phyloP scores from a whole-genome alignment of 2,113 vertebrate species.

The Gadus macrocephalus region DNA sequence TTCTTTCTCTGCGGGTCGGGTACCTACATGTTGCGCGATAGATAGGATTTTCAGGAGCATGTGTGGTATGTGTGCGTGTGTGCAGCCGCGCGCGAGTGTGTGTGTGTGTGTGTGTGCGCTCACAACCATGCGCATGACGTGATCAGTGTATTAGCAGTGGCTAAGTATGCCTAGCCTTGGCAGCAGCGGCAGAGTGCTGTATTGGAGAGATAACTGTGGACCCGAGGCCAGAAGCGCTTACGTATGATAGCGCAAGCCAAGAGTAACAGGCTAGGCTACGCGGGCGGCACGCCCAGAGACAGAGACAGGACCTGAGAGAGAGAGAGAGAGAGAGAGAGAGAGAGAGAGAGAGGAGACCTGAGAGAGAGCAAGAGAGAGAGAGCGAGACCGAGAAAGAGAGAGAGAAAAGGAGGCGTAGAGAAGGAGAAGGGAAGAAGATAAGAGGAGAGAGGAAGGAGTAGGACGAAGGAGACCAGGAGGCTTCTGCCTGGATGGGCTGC shows the following conservation, averaged over 20 bases:
- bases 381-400: slow-evolving; percentile 9
- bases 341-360: background rate
- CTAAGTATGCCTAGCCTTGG: slow-evolving; percentile 26
- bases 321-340: background rate
- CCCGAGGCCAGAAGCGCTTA: slow-evolving; percentile 42
- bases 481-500: background rate
- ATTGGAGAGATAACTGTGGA: slow-evolving; percentile 43
- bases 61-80: background rate
- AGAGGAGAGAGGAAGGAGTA: slow-evolving; percentile 1
- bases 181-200: slow-evolving; percentile 31
- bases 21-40: slow-evolving; percentile 14
- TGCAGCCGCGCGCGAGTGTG: background rate
- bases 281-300: too few species aligned
- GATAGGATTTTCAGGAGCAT: slow-evolving; percentile 24
- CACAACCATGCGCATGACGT: background rate
- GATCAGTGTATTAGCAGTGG: background rate
- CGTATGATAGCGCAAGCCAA: slow-evolving; percentile 33
- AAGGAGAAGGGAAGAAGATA: background rate
- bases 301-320: background rate
- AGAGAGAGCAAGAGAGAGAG: slow-evolving; percentile 9
- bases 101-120: background rate
- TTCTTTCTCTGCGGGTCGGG: slow-evolving; percentile 10
- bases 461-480: slow-evolving; percentile 19
- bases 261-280: slow-evolving; percentile 14
- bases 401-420: slow-evolving; percentile 3